Percentiles rank a stretch among this genome's conserved stretches.
Conservation (phyloP, 1,140 invertebrate genomes). For the Dysdera silvatica region DNA sequence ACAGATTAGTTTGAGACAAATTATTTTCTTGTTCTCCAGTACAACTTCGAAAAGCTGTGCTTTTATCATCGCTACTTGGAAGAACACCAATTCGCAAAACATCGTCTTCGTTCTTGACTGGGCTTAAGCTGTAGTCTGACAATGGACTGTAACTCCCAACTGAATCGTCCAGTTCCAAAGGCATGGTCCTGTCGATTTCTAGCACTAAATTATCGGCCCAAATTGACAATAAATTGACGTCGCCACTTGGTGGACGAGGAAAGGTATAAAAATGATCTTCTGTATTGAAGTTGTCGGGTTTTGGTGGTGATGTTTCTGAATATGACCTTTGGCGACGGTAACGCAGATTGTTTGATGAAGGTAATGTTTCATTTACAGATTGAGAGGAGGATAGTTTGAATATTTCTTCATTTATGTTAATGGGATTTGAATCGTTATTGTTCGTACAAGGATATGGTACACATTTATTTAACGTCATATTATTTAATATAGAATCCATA, state of each 20-base stretch:
- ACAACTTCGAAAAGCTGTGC: background rate
- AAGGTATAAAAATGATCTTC: background rate
- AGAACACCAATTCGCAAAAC: background rate
- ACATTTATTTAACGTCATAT: too few relatives aligned
- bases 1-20: too few relatives aligned
- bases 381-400: too few relatives aligned
- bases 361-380: too few relatives aligned
- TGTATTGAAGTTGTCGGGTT: background rate
- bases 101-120: conserved; percentile 14
- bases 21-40: too few relatives aligned
- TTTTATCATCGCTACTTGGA: background rate
- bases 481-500: too few relatives aligned
- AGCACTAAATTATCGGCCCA: conserved; percentile 26
- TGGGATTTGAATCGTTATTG: too few relatives aligned
- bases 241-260: conserved; percentile 15
- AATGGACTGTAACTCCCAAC: conserved; percentile 2
- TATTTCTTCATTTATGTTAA: too few relatives aligned
- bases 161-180: background rate
- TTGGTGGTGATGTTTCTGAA: conserved; percentile 7
- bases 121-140: conserved; percentile 21
- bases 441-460: too few relatives aligned
- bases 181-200: conserved; percentile 12
- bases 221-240: conserved; percentile 18
- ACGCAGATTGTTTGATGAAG: too few relatives aligned
- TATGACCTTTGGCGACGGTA: conserved; percentile 19